These are phyloP conservation scores for Prunella himalayana DNA, from an alignment of 2,113 vertebrate genomes.

Conservation along the genomic window DNA sequence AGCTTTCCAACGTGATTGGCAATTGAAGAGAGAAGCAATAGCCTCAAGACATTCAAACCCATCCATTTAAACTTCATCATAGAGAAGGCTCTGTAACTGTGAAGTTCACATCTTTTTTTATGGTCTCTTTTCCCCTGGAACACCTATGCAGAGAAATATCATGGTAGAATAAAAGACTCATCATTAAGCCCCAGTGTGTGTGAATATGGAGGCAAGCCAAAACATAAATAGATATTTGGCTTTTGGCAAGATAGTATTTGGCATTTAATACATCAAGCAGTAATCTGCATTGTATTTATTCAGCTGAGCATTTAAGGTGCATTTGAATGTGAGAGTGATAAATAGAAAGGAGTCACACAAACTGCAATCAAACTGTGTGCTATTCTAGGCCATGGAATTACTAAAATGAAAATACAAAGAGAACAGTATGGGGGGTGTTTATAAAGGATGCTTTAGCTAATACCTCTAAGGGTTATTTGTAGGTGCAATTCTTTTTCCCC, in stretches of 20 bases:
- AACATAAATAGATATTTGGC: neutral
- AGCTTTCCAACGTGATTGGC: neutral
- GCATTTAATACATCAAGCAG: slow-evolving; percentile 10
- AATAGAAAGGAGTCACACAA: neutral
- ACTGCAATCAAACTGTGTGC: neutral
- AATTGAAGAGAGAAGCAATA: neutral
- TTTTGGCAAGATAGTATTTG: neutral
- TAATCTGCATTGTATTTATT: slow-evolving; percentile 36
- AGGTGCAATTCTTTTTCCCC: neutral
- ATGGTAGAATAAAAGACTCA: slow-evolving; percentile 2
- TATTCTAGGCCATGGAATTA: neutral
- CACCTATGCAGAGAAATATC: neutral
- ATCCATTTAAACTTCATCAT: slow-evolving; percentile 2
- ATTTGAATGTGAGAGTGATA: neutral
- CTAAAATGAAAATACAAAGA: neutral
- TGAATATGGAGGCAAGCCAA: neutral
- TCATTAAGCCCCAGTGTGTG: neutral
- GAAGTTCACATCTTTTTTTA: slow-evolving; percentile 20
- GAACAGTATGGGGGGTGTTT: neutral
- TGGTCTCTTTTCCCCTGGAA: neutral
- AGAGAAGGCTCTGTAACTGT: neutral
- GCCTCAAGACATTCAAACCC: neutral
- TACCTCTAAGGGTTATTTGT: neutral
- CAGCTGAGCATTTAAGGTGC: neutral
- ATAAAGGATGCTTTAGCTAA: neutral